A percentile compares a stretch with the other conserved stretches of the same genome.
These are phyloP conservation scores for Margarornis squamiger DNA, from an alignment of 2,797 vertebrate genomes.

Conservation along the genomic window DNA sequence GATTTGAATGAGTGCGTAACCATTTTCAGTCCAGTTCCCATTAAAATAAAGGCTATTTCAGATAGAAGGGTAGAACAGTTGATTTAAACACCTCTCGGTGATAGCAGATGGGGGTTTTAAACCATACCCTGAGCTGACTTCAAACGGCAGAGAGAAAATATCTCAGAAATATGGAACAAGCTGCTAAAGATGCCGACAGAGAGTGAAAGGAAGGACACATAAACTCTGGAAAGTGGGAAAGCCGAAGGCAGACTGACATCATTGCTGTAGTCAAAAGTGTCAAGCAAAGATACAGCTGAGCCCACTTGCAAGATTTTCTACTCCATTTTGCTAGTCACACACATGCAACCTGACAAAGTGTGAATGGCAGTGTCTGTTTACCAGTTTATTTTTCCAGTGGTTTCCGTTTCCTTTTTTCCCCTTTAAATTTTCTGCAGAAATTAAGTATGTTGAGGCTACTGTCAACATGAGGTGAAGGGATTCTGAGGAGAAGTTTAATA, in stretches of 20 bases:
- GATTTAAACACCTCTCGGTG: not conserved
- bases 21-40: not conserved
- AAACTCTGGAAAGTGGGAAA: conserved; percentile 4
- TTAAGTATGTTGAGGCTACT: not conserved
- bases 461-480: not conserved
- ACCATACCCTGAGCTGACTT: not conserved
- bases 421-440: not conserved
- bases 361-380: conserved; percentile 48
- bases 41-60: not conserved
- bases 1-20: not conserved
- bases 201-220: not conserved
- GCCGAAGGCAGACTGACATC: conserved; percentile 41
- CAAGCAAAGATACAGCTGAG: conserved; percentile 24
- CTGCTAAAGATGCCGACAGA: not conserved
- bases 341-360: conserved; percentile 24
- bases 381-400: conserved; percentile 26
- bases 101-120: conserved; percentile 23
- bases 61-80: not conserved
- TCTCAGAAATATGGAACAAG: not conserved
- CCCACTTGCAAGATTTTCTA: conserved; percentile 28
- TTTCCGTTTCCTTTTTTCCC: not conserved
- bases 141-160: not conserved
- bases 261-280: not conserved
- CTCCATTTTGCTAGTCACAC: conserved; percentile 2
- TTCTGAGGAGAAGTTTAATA: not conserved